Base-by-base conservation (phyloP, 1,140 invertebrate species). In the Sarcophaga peregrina region DNA sequence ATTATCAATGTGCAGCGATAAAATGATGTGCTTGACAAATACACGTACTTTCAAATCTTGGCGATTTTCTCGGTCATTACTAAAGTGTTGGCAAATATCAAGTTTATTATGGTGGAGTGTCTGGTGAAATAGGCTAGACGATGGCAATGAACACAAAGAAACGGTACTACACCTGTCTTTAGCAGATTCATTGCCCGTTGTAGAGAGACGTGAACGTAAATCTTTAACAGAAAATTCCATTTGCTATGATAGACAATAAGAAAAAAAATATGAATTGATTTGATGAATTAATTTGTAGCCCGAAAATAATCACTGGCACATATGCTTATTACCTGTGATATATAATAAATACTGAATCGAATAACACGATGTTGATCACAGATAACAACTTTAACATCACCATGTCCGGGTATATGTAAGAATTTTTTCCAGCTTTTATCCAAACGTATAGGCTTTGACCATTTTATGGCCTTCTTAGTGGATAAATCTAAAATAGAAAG, bases 361-460 rank as follows among this genome's bases (percentile, higher is more conserved):
- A 88, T 88, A 6, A 85, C 86, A 4, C 86, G 86, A 85, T 90
- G 88, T 52, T 88, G 87, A 85, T 90, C 86, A 86, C 90, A 88
- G 83, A 95, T 92, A 5, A 92, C 92, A 5, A 97, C 90, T 90
- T 95, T 96, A 0, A 96, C 92, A 87, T 96, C 95, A 5, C 93
- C 93, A 84, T 92, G 91, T 58, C 91, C 91, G 0, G 94, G 94
- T 62, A 96, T 90, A 72, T 93, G 91, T 9, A 96, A 91, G 87
- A 95, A 95, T 84, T 94, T 93, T 82, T 95, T 93, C 82, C 91
- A 91, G n/a, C 89, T 90, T 81, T 91, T 90, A 81, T 90, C 89
- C 5, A 92, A 89, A 78, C 90, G 87, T 48, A 93, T 87, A 0
- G 91, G 88, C 62, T 87, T 87, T 4, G 92, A 92, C 92, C 92